Evolutionary conservation across 2,888 invertebrate genomes (phyloP), one percentile per base, ranked within the genome.

Genomic region (Drepanosiphum platanoidis): DNA sequence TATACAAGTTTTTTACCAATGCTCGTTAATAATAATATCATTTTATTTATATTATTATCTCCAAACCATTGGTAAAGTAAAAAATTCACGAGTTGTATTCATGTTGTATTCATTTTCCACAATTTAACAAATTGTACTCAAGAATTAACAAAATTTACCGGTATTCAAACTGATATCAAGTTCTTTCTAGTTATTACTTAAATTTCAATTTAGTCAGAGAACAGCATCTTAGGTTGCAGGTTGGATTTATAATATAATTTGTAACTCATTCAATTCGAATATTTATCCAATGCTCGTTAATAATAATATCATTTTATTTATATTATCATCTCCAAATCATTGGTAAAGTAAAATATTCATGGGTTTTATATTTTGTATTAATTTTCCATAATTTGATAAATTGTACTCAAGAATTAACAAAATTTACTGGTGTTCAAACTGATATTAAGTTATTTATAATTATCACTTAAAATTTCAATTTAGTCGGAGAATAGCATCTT

Each of bases 1-100:
- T 52, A 9, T 52, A 52, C 18, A 52, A 39, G 9, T 52, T 52
- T 52, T 13, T 36, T 22, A 46, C 46, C 79, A 68, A 5, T 79
- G 68, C 79, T 79, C 46, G 68, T 68, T 79, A 79, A 79, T 79
- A 46, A 46, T 58, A 42, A 66, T 71, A 71, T 27, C 27, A 39
- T 71, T 27, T 27, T 3, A 42, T 22, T 39, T 71, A 11, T 27
- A 11, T 27, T 42, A 39, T 71, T 71, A 71, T 71, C 71, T 71
- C 71, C 42, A 39, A 39, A 71, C 39, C 71, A 71, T 11, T 71
- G 71, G 42, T 42, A 71, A 27, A 71, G 7, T 42, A 42, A 27
- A 34, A 8, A 18, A 68, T 18, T 1, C 39, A 68, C 32, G 11
- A 34, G 34, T 34, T 34, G 4, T 15, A 34, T 22, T 64, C 5